Evolutionary conservation across 1,140 invertebrate species (phyloP).

Genomic region (Apis mellifera): DNA sequence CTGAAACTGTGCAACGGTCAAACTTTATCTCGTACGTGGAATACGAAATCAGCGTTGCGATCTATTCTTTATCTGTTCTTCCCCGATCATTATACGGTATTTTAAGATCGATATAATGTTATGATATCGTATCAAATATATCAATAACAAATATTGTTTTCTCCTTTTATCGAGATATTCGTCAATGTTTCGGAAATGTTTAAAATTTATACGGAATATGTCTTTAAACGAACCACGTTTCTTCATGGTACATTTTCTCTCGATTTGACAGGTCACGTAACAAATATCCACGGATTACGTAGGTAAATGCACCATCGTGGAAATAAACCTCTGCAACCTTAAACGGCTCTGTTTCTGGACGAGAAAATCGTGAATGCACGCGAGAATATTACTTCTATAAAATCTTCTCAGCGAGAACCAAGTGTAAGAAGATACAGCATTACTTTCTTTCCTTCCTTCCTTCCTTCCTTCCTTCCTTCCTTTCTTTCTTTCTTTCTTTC

Average conservation of each 20-base stretch:
- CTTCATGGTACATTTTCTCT: background rate
- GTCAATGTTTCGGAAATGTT: no score
- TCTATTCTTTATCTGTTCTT: background rate
- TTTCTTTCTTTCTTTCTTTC: background rate
- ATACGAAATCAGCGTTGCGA: constrained; percentile 9
- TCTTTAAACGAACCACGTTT: no score
- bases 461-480: background rate
- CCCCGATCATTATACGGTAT: background rate
- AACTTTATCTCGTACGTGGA: constrained; percentile 1
- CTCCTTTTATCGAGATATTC: no score
- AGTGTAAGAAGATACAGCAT: background rate
- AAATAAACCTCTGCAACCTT: background rate
- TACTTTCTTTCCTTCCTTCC: background rate
- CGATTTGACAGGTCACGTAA: background rate
- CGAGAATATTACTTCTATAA: constrained; percentile 34
- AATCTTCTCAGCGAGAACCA: background rate
- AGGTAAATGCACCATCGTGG: no score
- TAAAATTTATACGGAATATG: background rate
- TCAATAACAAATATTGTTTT: no score
- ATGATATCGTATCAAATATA: no score
- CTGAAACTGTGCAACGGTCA: background rate
- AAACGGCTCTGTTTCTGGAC: constrained; percentile 2
- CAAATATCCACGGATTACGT: background rate
- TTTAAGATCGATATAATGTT: no score
- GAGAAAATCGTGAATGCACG: background rate